Evolutionary conservation across 2,113 vertebrate species (phyloP), one percentile per base, ranked within the genome.

Genomic region (Procavia capensis): DNA sequence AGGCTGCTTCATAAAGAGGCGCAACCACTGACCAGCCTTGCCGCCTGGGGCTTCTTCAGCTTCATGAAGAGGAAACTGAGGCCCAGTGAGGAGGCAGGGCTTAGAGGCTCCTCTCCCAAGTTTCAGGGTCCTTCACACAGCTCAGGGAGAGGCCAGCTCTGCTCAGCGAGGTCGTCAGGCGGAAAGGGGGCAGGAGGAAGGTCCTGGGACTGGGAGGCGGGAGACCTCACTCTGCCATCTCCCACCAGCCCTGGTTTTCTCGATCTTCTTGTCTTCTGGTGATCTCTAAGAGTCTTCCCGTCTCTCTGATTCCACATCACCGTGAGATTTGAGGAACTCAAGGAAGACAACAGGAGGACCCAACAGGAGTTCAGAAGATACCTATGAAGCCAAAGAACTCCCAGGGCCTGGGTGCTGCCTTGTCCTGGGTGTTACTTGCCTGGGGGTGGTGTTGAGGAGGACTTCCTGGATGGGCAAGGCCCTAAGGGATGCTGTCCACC

Each of bases 11-110:
- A 14, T 66, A 31, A 39, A 63, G 79, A 63, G 78, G n/a, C n/a
- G n/a, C n/a, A n/a, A n/a, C n/a, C n/a, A n/a, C n/a, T n/a, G n/a
- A n/a, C n/a, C n/a, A n/a, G n/a, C n/a, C n/a, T n/a, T n/a, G n/a
- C n/a, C n/a, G n/a, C n/a, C n/a, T n/a, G n/a, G n/a, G n/a, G n/a
- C n/a, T n/a, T n/a, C n/a, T n/a, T n/a, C n/a, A n/a, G 10, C 31
- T 54, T 34, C 8, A 14, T 66, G 27, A 39, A 63, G 79, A 70
- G 66, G 75, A 89, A 85, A 63, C 75, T 59, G 91, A 95, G 92
- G 63, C 50, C 84, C 1, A 7, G 7, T 10, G 59, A 79, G 19
- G 11, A 6, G 31, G 4, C 41, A 45, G 2, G 9, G 47, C 64
- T 70, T 39, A 0, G 7, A 29, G 66, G 4, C 41, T 90, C 16